Evolutionary conservation across 2,797 vertebrate species (phyloP).

Genomic region (Carduelis carduelis): DNA sequence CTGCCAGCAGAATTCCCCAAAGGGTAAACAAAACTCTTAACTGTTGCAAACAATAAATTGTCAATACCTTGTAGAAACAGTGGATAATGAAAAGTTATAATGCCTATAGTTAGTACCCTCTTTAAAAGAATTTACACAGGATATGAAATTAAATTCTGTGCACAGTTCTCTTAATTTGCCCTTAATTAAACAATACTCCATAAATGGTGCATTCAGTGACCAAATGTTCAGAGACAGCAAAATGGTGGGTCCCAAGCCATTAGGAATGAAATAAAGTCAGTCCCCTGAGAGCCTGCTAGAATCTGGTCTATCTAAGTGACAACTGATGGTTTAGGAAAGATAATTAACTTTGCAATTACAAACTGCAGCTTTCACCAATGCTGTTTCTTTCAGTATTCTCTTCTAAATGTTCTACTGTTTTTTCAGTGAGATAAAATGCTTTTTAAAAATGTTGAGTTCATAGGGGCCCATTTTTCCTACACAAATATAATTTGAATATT

Average conservation of each 20-base stretch:
- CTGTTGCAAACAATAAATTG: constrained; percentile 78
- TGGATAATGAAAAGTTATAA: constrained; percentile 93
- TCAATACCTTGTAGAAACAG: constrained; percentile 83
- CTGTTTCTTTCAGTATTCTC: constrained; percentile 76
- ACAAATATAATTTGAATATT: constrained; percentile 62
- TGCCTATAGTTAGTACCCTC: constrained; percentile 85
- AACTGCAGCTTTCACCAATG: constrained; percentile 82
- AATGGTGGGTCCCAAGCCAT: constrained; percentile 86
- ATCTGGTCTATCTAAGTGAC: constrained; percentile 90
- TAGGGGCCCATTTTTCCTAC: constrained; percentile 58
- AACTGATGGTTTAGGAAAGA: constrained; percentile 96
- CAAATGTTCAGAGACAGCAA: constrained; percentile 87
- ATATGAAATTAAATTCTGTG: constrained; percentile 90
- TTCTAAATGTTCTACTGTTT: constrained; percentile 74
- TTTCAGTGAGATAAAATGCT: constrained; percentile 67
- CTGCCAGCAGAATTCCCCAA: constrained; percentile 74
- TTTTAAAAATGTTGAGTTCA: constrained; percentile 56
- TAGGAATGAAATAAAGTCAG: constrained; percentile 84
- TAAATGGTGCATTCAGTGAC: constrained; percentile 91
- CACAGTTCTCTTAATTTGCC: constrained; percentile 92
- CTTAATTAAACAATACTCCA: constrained; percentile 97
- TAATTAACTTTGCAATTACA: constrained; percentile 99
- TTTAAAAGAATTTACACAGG: constrained; percentile 90
- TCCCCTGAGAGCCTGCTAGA: constrained; percentile 81
- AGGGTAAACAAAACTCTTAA: constrained; percentile 81